A percentile compares a stretch with the other conserved stretches of the same genome.
phyloP scores from a whole-genome alignment of 1,140 invertebrate genomes.

The Atta colombica region DNA sequence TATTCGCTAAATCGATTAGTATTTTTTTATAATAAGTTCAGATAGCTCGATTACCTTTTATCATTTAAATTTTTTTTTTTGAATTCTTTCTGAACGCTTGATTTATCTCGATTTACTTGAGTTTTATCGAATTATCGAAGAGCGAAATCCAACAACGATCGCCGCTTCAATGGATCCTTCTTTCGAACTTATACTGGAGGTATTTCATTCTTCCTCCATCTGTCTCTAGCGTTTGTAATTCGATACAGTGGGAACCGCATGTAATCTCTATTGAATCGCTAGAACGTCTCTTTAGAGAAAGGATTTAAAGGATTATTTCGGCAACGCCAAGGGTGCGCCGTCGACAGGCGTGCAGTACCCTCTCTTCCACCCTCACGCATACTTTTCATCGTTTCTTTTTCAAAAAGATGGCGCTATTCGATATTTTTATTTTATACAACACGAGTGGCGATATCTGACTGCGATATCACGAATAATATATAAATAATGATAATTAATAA shows the following conservation, averaged over 20 bases:
- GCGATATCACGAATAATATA: background rate
- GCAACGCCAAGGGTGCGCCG: slow-evolving; percentile 73
- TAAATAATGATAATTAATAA: slow-evolving; percentile 6
- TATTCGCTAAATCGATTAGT: background rate
- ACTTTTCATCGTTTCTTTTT: background rate
- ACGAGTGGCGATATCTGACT: background rate
- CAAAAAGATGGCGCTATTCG: background rate
- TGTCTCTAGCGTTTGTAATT: slow-evolving; percentile 79
- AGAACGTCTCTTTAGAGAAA: slow-evolving; percentile 75
- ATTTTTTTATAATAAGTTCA: background rate
- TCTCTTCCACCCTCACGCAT: slow-evolving; percentile 8
- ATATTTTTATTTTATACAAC: background rate
- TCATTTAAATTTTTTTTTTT: background rate
- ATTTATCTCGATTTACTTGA: slow-evolving; percentile 10
- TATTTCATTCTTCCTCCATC: slow-evolving; percentile 68
- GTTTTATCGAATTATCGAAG: slow-evolving; percentile 62
- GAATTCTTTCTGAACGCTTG: background rate
- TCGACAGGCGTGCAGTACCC: slow-evolving; percentile 55
- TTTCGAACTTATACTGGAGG: slow-evolving; percentile 67
- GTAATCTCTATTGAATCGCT: slow-evolving; percentile 81
- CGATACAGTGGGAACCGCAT: slow-evolving; percentile 85
- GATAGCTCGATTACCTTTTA: background rate
- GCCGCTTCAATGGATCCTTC: slow-evolving; percentile 78
- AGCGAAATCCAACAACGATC: slow-evolving; percentile 71
- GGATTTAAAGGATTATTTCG: slow-evolving; percentile 81